Conservation (phyloP, 2,797 vertebrate species). For the Myripristis jacobus region DNA sequence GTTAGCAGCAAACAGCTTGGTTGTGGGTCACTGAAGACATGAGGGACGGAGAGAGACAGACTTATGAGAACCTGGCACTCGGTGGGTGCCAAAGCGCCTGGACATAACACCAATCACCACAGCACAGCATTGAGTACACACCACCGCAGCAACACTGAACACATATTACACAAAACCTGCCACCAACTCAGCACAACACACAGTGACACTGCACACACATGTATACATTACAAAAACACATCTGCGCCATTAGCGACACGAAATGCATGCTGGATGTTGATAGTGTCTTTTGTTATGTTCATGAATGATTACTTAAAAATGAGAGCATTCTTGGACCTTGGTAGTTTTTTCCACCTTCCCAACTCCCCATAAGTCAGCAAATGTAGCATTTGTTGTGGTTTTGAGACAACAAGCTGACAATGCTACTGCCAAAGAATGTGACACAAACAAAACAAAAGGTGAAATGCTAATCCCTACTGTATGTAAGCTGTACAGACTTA, state of each 20-base stretch:
- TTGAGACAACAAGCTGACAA: background rate
- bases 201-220: slow-evolving; percentile 41
- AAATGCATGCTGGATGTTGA: slow-evolving; percentile 27
- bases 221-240: background rate
- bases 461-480: background rate
- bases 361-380: background rate
- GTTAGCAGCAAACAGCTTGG: slow-evolving; percentile 56
- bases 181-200: slow-evolving; percentile 41
- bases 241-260: slow-evolving; percentile 1
- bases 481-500: background rate
- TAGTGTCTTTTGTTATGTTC: slow-evolving; percentile 9
- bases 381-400: background rate
- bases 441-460: background rate
- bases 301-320: too few species aligned
- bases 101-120: slow-evolving; percentile 48
- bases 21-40: slow-evolving; percentile 46
- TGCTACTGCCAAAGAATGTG: background rate
- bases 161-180: slow-evolving; percentile 25
- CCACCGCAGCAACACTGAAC: slow-evolving; percentile 11
- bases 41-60: slow-evolving; percentile 40
- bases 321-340: background rate
- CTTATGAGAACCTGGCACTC: slow-evolving; percentile 30
- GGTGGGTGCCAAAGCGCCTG: slow-evolving; percentile 38
- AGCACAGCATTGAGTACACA: slow-evolving; percentile 38
- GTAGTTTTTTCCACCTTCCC: background rate